Base-by-base conservation (phyloP, 1,140 invertebrate genomes). In the Dendroctonus ponderosae region DNA sequence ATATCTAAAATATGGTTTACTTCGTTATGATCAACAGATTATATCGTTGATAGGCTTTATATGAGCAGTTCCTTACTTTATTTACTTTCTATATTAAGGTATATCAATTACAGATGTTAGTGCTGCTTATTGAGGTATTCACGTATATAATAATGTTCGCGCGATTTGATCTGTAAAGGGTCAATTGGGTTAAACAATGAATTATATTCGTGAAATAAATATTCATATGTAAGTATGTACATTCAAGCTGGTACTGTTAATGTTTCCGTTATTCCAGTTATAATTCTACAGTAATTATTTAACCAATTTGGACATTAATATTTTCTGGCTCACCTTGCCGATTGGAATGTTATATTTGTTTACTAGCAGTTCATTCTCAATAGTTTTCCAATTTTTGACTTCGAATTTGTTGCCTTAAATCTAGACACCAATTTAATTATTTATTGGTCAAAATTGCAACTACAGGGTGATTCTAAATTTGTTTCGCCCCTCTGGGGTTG, bases 221-320 rank as follows among this genome's bases (percentile, higher is more conserved):
- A 15, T 53, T 15, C 43, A 44, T 53, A 37, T 53, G 26, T 37
- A 53, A 53, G 9, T 53, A n/a, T 9, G n/a, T n/a, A n/a, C n/a
- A 43, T n/a, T 57, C 14, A 57, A 43, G 40, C 38, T 12, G 44
- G 54, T 57, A 57, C 54, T 57, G 54, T 57, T 57, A 57, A 43
- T 43, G 41, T 53, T 39, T n/a, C 54, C 54, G 54, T 57, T 57
- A 57, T 43, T 11, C 42, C 54, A 57, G 54, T 57, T 57, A 57
- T 57, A 57, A 57, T 57, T 57, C 12, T 11, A 42, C 44, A 43
- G 54, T 57, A 43, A 60, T 26, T 6, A n/a, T n/a, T n/a, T n/a
- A n/a, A n/a, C n/a, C n/a, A n/a, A n/a, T n/a, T n/a, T n/a, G n/a
- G n/a, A n/a, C n/a, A n/a, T n/a, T n/a, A n/a, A n/a, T n/a, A n/a